Conservation (phyloP, 2,888 invertebrate genomes). For the Dryococelus australis region DNA sequence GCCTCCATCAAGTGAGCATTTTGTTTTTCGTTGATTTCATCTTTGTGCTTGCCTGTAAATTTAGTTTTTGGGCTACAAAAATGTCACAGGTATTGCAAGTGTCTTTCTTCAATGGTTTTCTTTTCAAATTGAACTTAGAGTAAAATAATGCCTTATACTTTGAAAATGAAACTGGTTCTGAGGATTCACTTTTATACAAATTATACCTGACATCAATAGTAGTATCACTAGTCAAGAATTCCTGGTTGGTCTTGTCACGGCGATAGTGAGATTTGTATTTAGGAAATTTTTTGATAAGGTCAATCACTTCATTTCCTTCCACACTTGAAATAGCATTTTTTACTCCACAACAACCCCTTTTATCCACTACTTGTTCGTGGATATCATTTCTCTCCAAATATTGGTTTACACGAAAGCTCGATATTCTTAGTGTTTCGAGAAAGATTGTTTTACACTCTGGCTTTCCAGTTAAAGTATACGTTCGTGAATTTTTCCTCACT, state of each 20-base stretch:
- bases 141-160: constrained; percentile 18
- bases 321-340: neutral
- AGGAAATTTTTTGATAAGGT: neutral
- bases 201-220: constrained; percentile 21
- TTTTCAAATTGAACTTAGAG: constrained; percentile 25
- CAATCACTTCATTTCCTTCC: neutral
- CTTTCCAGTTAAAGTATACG: no score
- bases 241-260: neutral
- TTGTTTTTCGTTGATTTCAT: neutral
- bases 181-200: constrained; percentile 11
- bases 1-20: no score
- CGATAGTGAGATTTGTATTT: constrained; percentile 19
- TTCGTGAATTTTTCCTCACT: no score
- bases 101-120: no score
- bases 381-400: neutral
- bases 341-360: neutral
- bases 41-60: neutral
- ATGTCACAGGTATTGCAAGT: neutral
- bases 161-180: neutral
- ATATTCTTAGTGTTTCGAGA: neutral
- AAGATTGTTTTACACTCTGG: constrained; percentile 1
- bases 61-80: neutral
- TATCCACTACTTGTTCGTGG: neutral
- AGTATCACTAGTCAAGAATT: neutral
- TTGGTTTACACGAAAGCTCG: neutral